Conservation (phyloP, 2,888 invertebrate genomes). For the Drosophila birchii region DNA sequence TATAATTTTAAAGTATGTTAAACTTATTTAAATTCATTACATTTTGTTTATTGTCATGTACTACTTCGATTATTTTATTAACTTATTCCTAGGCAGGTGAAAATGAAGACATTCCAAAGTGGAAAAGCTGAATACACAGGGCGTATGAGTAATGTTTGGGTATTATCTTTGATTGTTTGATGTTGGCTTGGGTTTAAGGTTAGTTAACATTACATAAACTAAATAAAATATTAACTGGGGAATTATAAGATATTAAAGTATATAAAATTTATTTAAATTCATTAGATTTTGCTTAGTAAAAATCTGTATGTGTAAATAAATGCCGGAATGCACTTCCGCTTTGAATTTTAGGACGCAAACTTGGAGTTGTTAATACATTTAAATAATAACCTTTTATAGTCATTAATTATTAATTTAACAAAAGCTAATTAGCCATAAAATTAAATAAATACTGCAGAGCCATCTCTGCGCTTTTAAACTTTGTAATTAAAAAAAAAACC, state of each 20-base stretch:
- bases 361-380: not conserved
- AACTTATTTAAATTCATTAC: not conserved
- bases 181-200: not conserved
- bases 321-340: not conserved
- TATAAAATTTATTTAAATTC: not conserved
- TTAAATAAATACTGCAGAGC: not conserved
- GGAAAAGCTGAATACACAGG: not conserved
- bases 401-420: too few relatives aligned
- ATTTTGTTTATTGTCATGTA: constrained; percentile 33
- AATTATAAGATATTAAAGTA: not conserved
- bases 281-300: not conserved
- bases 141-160: constrained; percentile 26
- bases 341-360: not conserved
- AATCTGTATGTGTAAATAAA: not conserved
- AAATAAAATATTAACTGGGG: not conserved
- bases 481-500: constrained; percentile 1
- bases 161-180: constrained; percentile 30
- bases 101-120: constrained; percentile 27
- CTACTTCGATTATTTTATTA: constrained; percentile 61
- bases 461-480: not conserved
- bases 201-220: not conserved
- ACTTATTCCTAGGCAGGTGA: constrained; percentile 36
- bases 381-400: too few relatives aligned
- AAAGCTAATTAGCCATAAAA: too few relatives aligned
- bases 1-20: too few relatives aligned